These are phyloP conservation scores for Tribolium freemani DNA, from an alignment of 2,888 invertebrate species.

Conservation along the genomic window DNA sequence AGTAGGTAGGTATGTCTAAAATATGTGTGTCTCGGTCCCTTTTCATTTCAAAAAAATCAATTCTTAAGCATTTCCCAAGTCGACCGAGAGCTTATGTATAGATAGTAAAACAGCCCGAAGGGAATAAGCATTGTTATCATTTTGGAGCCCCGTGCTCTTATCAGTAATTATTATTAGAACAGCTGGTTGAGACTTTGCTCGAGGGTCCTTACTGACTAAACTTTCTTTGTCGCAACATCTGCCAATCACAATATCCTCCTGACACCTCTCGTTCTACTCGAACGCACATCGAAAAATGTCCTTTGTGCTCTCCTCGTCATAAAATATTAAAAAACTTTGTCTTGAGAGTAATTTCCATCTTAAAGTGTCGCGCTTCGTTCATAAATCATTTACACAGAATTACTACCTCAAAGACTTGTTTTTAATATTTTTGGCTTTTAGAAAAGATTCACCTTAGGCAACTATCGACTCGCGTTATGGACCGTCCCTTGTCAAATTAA, in stretches of 20 bases:
- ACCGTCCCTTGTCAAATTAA: constrained; percentile 26
- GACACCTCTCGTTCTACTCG: not conserved
- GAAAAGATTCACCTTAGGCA: not conserved
- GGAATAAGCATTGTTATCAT: constrained; percentile 24
- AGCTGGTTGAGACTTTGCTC: constrained; percentile 1
- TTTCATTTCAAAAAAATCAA: not conserved
- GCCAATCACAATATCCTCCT: not conserved
- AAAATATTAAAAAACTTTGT: constrained; percentile 15
- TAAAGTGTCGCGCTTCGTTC: constrained; percentile 16
- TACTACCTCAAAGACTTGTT: constrained; percentile 14
- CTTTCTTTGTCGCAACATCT: not conserved
- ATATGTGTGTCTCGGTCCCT: constrained; percentile 11
- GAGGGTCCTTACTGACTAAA: not conserved
- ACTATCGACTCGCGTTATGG: not conserved
- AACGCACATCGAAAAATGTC: not conserved
- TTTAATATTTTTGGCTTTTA: not conserved
- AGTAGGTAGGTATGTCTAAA: constrained; percentile 3
- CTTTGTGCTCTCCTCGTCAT: not conserved
- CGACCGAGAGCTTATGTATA: no score
- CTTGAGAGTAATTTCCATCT: constrained; percentile 13
- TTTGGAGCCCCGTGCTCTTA: constrained; percentile 17
- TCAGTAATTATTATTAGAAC: constrained; percentile 21
- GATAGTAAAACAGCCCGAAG: constrained; percentile 17
- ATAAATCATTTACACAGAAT: constrained; percentile 10
- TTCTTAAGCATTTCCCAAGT: no score